Conservation (phyloP, 35 echinoderm and acorn worm species). For the Apostichopus parvimensis region DNA sequence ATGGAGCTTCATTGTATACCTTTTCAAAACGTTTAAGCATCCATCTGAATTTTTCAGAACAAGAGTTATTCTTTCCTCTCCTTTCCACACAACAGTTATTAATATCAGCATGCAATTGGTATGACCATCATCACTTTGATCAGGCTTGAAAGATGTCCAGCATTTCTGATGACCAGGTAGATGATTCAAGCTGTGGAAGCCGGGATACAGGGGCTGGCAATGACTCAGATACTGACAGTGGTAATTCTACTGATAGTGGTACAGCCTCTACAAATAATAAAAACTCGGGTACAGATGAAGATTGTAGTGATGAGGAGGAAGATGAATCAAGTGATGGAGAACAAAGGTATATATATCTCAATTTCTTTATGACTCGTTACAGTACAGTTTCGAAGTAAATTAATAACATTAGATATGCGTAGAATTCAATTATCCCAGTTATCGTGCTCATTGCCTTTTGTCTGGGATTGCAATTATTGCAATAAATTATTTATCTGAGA, state of each 20-base stretch:
- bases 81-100: background rate
- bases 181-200: constrained; percentile 77
- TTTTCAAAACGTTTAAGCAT: no score
- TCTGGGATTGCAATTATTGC: no score
- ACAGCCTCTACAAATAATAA: constrained; percentile 43
- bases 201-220: constrained; percentile 67
- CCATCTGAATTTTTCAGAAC: no score
- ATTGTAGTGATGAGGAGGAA: constrained; percentile 53
- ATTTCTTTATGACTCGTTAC: no score
- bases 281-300: constrained; percentile 26
- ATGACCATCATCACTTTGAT: background rate
- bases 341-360: constrained; percentile 33
- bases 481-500: no score
- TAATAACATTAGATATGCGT: no score
- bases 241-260: constrained; percentile 74
- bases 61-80: no score
- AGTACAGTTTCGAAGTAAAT: no score
- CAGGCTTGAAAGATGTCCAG: constrained; percentile 48
- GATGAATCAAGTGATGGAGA: constrained; percentile 62
- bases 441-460: no score
- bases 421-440: no score
- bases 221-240: constrained; percentile 78
- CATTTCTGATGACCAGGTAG: constrained; percentile 64
- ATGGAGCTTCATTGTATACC: no score
- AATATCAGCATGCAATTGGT: background rate